These are phyloP conservation scores for Spodoptera exigua DNA, from an alignment of 2,888 invertebrate species.

Conservation along the genomic window DNA sequence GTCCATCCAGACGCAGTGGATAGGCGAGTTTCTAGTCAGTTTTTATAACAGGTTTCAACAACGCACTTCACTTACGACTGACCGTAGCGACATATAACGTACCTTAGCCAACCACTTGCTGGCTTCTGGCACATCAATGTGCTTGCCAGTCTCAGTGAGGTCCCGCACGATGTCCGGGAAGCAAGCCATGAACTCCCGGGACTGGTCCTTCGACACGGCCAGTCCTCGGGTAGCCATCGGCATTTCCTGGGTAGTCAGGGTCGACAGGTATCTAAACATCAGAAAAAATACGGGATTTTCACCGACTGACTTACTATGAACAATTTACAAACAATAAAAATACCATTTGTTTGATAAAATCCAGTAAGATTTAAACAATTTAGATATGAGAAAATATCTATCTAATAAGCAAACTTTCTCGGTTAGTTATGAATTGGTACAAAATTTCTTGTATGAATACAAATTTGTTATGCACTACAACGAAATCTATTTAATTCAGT, in stretches of 20 bases:
- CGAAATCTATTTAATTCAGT: conserved; percentile 10
- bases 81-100: conserved; percentile 72
- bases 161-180: conserved; percentile 96
- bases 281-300: conserved; percentile 60
- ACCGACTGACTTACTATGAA: conserved; percentile 42
- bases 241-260: conserved; percentile 90
- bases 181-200: conserved; percentile 95
- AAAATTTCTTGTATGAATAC: conserved; percentile 1
- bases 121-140: conserved; percentile 93
- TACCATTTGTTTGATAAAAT: conserved; percentile 1
- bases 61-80: conserved; percentile 67
- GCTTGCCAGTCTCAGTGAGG: conserved; percentile 93
- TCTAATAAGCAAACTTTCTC: no score
- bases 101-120: conserved; percentile 95
- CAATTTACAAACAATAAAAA: conserved; percentile 19
- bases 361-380: no score
- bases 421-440: neutral
- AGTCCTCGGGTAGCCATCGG: conserved; percentile 90
- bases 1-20: conserved; percentile 47
- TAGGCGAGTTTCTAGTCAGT: conserved; percentile 56
- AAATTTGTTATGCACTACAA: neutral
- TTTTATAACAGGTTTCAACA: conserved; percentile 56
- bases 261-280: conserved; percentile 88
- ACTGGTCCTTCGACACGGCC: conserved; percentile 94
- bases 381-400: no score